Evolutionary conservation across 2,888 invertebrate species (phyloP).

Genomic region (Philereme transversata): DNA sequence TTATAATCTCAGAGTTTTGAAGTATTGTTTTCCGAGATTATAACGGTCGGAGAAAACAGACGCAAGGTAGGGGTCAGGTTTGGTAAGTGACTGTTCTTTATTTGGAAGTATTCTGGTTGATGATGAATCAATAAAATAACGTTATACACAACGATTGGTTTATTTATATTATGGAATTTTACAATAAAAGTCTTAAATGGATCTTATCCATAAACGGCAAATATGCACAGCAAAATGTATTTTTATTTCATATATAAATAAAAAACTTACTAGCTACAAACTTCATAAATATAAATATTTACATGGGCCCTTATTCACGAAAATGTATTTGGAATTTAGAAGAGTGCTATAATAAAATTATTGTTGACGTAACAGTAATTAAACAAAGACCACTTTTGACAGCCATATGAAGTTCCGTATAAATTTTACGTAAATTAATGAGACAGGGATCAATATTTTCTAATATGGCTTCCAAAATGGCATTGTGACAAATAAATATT

Average conservation of each 20-base stretch:
- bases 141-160: conserved; percentile 74
- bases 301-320: conserved; percentile 67
- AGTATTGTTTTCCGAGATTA: too few relatives aligned
- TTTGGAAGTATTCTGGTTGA: not conserved
- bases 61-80: too few relatives aligned
- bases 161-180: conserved; percentile 77
- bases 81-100: too few relatives aligned
- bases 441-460: too few relatives aligned
- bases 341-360: conserved; percentile 18
- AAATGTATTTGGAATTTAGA: conserved; percentile 34
- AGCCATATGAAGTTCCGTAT: too few relatives aligned
- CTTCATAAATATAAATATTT: conserved; percentile 64
- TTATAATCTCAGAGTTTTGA: too few relatives aligned
- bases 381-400: too few relatives aligned
- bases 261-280: conserved; percentile 52
- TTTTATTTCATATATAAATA: conserved; percentile 43
- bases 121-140: conserved; percentile 52
- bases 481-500: too few relatives aligned
- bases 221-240: conserved; percentile 75
- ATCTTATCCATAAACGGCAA: conserved; percentile 81
- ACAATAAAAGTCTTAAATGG: conserved; percentile 81
- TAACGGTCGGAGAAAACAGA: too few relatives aligned
- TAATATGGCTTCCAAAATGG: too few relatives aligned
- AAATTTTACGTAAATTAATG: too few relatives aligned
- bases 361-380: not conserved